phyloP scores from a whole-genome alignment of 92 coral and sea anemone species.

The Desmophyllum pertusum region DNA sequence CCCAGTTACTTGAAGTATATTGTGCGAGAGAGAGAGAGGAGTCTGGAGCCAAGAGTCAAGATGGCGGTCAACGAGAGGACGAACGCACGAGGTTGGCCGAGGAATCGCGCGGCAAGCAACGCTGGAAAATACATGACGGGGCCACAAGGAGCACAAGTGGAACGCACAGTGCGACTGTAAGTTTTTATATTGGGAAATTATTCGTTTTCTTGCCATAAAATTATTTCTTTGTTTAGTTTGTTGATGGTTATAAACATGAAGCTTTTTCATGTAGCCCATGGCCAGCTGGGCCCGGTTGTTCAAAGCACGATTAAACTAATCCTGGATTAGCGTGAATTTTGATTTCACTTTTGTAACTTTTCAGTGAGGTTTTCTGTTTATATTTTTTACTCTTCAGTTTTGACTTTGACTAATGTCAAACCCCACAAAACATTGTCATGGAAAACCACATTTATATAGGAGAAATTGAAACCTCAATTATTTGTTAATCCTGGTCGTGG shows the following conservation, averaged over 20 bases:
- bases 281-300: no score
- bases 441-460: no score
- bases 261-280: no score
- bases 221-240: not conserved
- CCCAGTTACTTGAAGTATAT: not conserved
- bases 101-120: conserved; percentile 85
- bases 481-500: no score
- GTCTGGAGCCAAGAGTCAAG: conserved; percentile 39
- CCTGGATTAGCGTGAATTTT: no score
- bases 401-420: no score
- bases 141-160: conserved; percentile 74
- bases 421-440: no score
- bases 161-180: conserved; percentile 90
- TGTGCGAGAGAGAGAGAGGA: not conserved
- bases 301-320: no score
- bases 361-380: no score
- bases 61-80: conserved; percentile 76
- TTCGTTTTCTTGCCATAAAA: not conserved
- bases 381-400: no score
- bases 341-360: no score
- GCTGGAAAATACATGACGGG: conserved; percentile 79
- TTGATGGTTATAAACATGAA: not conserved
- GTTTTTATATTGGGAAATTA: conserved; percentile 25
- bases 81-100: conserved; percentile 92
- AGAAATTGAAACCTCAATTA: no score